phyloP scores from a whole-genome alignment of 2,113 vertebrate species.

The Psettodes erumei region DNA sequence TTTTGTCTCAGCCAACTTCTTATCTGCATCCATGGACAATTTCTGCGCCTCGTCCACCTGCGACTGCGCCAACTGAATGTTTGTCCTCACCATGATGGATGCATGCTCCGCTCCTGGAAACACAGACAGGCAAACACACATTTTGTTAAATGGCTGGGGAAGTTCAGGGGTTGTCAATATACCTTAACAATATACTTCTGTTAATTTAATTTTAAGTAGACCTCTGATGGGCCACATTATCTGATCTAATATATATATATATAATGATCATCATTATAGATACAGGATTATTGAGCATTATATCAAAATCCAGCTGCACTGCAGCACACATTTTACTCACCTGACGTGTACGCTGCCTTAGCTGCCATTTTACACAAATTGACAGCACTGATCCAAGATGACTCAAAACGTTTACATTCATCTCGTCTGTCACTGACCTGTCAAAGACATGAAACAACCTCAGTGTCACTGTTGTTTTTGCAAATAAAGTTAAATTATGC shows the following conservation, averaged over 20 bases:
- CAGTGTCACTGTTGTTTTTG: neutral
- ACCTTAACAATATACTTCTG: neutral
- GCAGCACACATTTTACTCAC: constrained; percentile 47
- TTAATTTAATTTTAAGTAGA: neutral
- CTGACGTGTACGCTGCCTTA: constrained; percentile 78
- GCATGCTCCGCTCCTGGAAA: constrained; percentile 90
- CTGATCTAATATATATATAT: too few species aligned
- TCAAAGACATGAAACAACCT: constrained; percentile 1
- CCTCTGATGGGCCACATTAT: neutral
- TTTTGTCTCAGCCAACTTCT: constrained; percentile 91
- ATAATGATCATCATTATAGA: neutral
- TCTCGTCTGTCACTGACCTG: constrained; percentile 79
- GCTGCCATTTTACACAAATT: constrained; percentile 81
- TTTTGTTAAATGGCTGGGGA: constrained; percentile 14
- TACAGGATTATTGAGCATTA: neutral
- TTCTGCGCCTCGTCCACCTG: constrained; percentile 89
- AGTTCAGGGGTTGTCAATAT: neutral
- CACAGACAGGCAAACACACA: constrained; percentile 1
- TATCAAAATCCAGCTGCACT: neutral
- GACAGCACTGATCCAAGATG: constrained; percentile 78
- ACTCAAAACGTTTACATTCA: constrained; percentile 80
- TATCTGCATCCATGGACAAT: constrained; percentile 88
- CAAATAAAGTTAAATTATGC: neutral
- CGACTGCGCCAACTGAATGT: constrained; percentile 87
- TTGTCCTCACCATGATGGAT: constrained; percentile 84